Percentiles rank a stretch among this genome's conserved stretches.
Conservation (phyloP, 2,113 vertebrate genomes). For the Nerophis ophidion region DNA sequence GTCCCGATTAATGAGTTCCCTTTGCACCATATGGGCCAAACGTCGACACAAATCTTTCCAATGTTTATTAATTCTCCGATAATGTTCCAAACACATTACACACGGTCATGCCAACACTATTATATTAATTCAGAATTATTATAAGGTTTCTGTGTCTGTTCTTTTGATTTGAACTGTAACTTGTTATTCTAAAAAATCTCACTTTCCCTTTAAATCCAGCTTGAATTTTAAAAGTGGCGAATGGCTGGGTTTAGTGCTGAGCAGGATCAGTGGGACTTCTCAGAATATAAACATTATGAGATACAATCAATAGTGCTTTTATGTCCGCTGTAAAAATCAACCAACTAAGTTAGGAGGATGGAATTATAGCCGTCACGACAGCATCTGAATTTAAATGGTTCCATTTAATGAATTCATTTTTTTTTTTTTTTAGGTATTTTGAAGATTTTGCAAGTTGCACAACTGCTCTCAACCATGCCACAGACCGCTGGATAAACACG, state of each 20-base stretch:
- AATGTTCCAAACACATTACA: conserved; percentile 37
- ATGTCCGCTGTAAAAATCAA: conserved; percentile 40
- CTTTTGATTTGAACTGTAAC: conserved; percentile 30
- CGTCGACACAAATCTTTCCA: conserved; percentile 52
- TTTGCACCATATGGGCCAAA: conserved; percentile 52
- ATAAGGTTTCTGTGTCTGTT: conserved; percentile 8
- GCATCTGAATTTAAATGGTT: conserved; percentile 32
- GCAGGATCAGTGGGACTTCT: conserved; percentile 36
- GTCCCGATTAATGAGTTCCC: conserved; percentile 68
- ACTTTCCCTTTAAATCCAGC: conserved; percentile 13
- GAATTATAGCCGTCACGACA: conserved; percentile 39
- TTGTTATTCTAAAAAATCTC: conserved; percentile 21
- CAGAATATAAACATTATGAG: conserved; percentile 59
- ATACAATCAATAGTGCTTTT: conserved; percentile 43
- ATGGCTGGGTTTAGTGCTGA: conserved; percentile 27
- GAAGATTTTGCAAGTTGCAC: background rate
- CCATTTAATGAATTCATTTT: conserved; percentile 3
- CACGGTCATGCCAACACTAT: conserved; percentile 31
- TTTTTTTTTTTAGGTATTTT: background rate
- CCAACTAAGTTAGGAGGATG: conserved; percentile 42
- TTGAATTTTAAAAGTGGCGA: conserved; percentile 34
- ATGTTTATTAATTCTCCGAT: conserved; percentile 41
- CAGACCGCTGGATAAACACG: conserved; percentile 47
- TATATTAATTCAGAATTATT: conserved; percentile 19
- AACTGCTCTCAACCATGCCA: conserved; percentile 32